Evolutionary conservation across 2,797 vertebrate genomes (phyloP).

Genomic region (Platalea minor): DNA sequence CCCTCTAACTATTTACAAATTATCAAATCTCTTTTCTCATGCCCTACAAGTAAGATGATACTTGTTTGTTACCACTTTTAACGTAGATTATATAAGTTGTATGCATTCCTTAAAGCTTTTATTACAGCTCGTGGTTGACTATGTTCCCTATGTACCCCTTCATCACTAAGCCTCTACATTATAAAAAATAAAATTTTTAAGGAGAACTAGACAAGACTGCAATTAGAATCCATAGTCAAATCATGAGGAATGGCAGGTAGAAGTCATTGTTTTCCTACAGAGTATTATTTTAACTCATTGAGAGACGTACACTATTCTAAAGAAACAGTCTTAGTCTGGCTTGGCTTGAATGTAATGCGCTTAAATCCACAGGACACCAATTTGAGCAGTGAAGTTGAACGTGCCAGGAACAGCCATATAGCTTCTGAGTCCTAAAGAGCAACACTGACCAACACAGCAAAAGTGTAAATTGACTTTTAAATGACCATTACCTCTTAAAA

Average conservation of each 20-base stretch:
- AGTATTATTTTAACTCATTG: background rate
- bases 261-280: background rate
- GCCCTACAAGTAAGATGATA: background rate
- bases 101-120: background rate
- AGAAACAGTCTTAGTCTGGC: conserved; percentile 10
- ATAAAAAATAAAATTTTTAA: background rate
- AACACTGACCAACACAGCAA: background rate
- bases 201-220: background rate
- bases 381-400: background rate
- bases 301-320: background rate
- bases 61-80: background rate
- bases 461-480: background rate
- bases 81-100: background rate
- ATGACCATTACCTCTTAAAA: rapidly evolving
- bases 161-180: background rate
- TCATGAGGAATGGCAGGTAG: background rate
- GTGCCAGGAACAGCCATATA: background rate
- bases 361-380: background rate
- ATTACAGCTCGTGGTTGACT: background rate
- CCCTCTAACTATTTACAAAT: background rate
- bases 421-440: background rate
- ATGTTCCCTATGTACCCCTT: background rate
- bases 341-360: background rate
- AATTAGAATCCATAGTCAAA: background rate
- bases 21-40: background rate